Conservation (phyloP, 2,797 vertebrate species). For the Squalus acanthias region DNA sequence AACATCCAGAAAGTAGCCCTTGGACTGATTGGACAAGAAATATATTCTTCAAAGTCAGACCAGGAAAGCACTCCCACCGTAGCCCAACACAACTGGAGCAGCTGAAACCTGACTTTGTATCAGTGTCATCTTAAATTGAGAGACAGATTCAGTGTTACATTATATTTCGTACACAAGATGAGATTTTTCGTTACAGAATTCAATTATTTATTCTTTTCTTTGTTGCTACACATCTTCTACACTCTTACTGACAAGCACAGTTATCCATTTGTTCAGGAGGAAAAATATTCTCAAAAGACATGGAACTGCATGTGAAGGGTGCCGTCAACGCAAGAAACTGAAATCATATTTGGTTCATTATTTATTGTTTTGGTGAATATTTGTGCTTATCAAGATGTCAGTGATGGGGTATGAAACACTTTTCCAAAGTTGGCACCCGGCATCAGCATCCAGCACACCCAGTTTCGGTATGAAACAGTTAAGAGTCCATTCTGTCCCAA, state of each 20-base stretch:
- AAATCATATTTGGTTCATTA: neutral
- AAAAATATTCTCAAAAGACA: neutral
- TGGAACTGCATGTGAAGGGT: neutral
- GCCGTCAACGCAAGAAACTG: neutral
- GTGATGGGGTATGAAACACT: neutral
- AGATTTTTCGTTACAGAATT: neutral
- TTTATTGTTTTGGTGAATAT: neutral
- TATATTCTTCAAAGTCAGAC: neutral
- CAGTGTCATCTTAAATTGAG: neutral
- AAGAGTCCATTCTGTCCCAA: neutral
- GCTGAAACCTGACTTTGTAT: neutral
- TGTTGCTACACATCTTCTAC: too few relatives aligned
- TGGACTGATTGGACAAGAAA: neutral
- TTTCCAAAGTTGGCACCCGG: neutral
- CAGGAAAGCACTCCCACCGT: neutral
- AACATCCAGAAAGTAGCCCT: neutral
- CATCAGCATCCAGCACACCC: neutral
- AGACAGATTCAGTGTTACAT: too few relatives aligned
- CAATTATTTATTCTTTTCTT: too few relatives aligned
- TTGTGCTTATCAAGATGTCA: neutral
- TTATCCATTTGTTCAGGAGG: neutral
- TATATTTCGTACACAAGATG: neutral
- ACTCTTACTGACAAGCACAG: neutral
- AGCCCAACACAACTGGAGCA: neutral
- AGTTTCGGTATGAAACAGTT: neutral